Percentiles rank a stretch among this genome's conserved stretches.
These are phyloP conservation scores for Phrynocephalus guinanensis DNA, from an alignment of 2,797 vertebrate species.

Conservation along the genomic window DNA sequence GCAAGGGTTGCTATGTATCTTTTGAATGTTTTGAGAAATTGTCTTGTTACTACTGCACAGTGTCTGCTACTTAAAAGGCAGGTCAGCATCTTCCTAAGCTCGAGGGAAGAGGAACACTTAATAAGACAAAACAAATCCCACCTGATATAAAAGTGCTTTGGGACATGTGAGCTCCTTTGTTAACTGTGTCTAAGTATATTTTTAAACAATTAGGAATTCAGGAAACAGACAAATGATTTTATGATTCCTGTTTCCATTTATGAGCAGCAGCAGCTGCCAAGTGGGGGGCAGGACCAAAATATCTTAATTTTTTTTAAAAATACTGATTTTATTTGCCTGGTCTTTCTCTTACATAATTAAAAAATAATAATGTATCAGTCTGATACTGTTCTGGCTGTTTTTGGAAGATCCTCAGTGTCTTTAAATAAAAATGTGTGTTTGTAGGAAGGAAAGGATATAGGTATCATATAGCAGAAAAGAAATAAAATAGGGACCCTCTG, in stretches of 20 bases:
- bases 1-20: conserved; percentile 25
- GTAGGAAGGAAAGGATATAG: neutral
- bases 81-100: conserved; percentile 33
- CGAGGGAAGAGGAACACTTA: conserved; percentile 35
- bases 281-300: neutral
- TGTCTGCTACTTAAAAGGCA: neutral
- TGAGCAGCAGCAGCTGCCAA: neutral
- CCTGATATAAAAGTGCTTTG: neutral
- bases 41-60: conserved; percentile 30
- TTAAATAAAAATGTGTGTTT: neutral
- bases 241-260: neutral
- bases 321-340: neutral
- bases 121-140: conserved; percentile 31
- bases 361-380: neutral
- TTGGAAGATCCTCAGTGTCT: neutral
- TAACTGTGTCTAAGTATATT: neutral
- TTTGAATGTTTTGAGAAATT: conserved; percentile 33
- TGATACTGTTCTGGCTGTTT: neutral
- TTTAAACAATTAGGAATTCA: neutral
- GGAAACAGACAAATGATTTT: neutral
- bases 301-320: neutral
- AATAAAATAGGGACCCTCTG: neutral
- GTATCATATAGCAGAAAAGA: neutral
- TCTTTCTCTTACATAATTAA: neutral
- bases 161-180: neutral